These are phyloP conservation scores for Saimiri boliviensis DNA, from an alignment of 2,113 vertebrate species.

Conservation along the genomic window DNA sequence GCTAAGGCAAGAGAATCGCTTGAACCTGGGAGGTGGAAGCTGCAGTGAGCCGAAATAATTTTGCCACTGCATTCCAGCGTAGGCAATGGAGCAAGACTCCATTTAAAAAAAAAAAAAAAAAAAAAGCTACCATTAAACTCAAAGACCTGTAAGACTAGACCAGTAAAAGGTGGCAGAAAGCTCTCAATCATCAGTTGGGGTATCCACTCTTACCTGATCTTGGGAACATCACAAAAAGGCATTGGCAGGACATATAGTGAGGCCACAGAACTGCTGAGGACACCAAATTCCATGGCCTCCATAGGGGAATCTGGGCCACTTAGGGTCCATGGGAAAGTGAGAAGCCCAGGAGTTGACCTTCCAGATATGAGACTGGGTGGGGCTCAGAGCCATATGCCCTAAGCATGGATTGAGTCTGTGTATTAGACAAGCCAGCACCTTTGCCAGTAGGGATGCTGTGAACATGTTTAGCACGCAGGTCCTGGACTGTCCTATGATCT, in stretches of 20 bases:
- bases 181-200: neutral
- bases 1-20: too few relatives aligned
- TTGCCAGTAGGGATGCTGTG: neutral
- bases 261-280: neutral
- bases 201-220: neutral
- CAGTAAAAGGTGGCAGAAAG: neutral
- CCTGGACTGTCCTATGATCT: neutral
- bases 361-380: neutral
- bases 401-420: neutral
- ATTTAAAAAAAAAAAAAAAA: neutral
- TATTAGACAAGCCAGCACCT: neutral
- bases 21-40: too few relatives aligned
- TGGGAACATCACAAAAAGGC: neutral
- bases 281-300: neutral
- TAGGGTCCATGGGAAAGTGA: neutral
- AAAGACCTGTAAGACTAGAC: neutral
- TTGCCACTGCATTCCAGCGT: too few relatives aligned
- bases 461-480: neutral
- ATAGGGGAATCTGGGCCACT: neutral
- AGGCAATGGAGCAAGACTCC: too few relatives aligned
- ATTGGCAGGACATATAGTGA: neutral
- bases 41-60: too few relatives aligned
- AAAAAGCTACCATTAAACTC: neutral
- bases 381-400: neutral
- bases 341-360: neutral